Conservation (phyloP, 2,797 vertebrate species). For the Gambelia wislizenii region DNA sequence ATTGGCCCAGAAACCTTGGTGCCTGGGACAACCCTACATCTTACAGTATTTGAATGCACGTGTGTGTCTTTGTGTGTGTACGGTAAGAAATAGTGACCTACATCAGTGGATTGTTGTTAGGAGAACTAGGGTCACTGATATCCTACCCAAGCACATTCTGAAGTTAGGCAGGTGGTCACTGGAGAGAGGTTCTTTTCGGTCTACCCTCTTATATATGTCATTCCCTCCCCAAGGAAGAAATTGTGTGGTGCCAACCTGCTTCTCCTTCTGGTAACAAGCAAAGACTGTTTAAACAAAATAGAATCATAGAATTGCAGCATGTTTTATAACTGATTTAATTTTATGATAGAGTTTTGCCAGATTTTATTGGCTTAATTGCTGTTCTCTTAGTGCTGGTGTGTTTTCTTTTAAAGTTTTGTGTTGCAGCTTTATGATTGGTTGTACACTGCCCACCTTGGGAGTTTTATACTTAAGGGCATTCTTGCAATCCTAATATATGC, state of each 20-base stretch:
- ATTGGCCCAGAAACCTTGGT: too few relatives aligned
- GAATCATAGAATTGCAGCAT: background rate
- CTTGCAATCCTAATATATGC: background rate
- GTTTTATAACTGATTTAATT: background rate
- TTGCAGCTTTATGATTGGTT: background rate
- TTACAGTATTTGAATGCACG: too few relatives aligned
- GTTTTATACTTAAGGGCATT: background rate
- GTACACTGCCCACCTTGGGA: background rate
- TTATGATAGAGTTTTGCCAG: background rate
- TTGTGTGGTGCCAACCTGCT: too few relatives aligned
- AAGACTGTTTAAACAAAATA: too few relatives aligned
- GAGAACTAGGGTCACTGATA: background rate
- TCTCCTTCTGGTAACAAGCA: too few relatives aligned
- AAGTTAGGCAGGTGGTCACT: background rate
- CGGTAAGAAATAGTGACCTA: background rate
- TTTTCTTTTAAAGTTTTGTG: background rate
- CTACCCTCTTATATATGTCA: background rate
- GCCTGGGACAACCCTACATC: too few relatives aligned
- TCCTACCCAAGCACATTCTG: background rate
- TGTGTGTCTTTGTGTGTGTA: too few relatives aligned
- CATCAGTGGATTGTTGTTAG: background rate
- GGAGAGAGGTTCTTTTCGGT: background rate
- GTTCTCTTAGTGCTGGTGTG: background rate
- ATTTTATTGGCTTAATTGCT: background rate
- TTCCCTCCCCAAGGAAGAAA: too few relatives aligned